Percentiles rank a stretch among this genome's conserved stretches.
phyloP scores from a whole-genome alignment of 1,140 invertebrate genomes.

The Aphidius ervi region DNA sequence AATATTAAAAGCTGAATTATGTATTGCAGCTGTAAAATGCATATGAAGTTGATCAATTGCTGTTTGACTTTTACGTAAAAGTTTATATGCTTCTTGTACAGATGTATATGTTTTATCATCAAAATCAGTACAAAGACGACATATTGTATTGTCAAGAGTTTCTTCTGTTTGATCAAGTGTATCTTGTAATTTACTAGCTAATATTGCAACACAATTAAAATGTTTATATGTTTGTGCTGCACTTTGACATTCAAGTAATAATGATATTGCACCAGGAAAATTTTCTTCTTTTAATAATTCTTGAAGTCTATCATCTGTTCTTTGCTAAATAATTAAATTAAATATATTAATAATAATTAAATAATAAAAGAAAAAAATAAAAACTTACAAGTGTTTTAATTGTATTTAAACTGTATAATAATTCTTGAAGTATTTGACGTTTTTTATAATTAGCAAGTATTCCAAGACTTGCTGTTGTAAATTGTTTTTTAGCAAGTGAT shows the following conservation, averaged over 20 bases:
- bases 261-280: slow-evolving; percentile 82
- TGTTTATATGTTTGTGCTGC: slow-evolving; percentile 77
- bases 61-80: slow-evolving; percentile 81
- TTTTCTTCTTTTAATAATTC: slow-evolving; percentile 79
- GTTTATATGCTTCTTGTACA: slow-evolving; percentile 78
- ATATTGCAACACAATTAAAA: slow-evolving; percentile 79
- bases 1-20: slow-evolving; percentile 78
- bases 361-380: slow-evolving; percentile 3
- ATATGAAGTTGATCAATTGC: slow-evolving; percentile 93
- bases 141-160: slow-evolving; percentile 81
- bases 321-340: slow-evolving; percentile 56
- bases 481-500: slow-evolving; percentile 69
- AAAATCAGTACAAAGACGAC: slow-evolving; percentile 72
- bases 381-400: slow-evolving; percentile 67
- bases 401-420: slow-evolving; percentile 74
- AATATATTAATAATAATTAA: background rate
- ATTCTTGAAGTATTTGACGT: slow-evolving; percentile 71
- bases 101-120: slow-evolving; percentile 70
- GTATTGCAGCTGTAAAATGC: slow-evolving; percentile 91
- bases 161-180: slow-evolving; percentile 89
- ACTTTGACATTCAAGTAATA: slow-evolving; percentile 84
- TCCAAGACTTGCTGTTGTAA: slow-evolving; percentile 79
- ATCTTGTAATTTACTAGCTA: slow-evolving; percentile 85
- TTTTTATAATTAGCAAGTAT: slow-evolving; percentile 85
- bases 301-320: slow-evolving; percentile 78